Evolutionary conservation across 2,797 vertebrate genomes (phyloP), one percentile per base, ranked within the genome.

Genomic region (Macroramphosus scolopax): DNA sequence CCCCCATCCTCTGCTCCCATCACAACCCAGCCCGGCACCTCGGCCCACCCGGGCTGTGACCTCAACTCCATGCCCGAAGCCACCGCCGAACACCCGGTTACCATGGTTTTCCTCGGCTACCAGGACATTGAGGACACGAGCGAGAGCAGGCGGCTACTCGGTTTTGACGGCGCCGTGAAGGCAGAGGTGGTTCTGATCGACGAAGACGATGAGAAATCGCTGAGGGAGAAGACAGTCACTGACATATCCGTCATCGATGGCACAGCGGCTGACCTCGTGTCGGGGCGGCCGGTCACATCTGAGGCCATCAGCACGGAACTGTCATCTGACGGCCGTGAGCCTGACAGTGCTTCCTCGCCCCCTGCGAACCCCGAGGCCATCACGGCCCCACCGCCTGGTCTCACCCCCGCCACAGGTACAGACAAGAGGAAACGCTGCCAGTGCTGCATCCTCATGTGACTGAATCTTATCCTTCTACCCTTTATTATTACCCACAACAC

Each of bases 381-480:
- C 65, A 35, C 49, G 1, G 61, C 67, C 39, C 74, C 75, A 79
- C 80, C 88, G 56, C 78, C 93, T 74, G 88, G 94, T 92, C 85
- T 91, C 91, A 51, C 89, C 71, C 68, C 83, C 18, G 30, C 87
- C 65, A 81, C 89, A 92, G 90, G 90, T 92, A 91, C 79, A 80
- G 86, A 92, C 86, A 91, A 92, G 95, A 97, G 95, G 95, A 94
- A 93, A 89, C 93, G 92, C 88, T 98, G 96, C 93, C 89, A 94
- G 69, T 98, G 96, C 95, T 98, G 96, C 93, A 88, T 93, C 92
- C 89, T 98, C 89, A 99, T 99, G 96, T 99, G 95, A 98, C 81
- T 85, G 82, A 83, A 54, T 71, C 78, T 81, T 79, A 51, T 66
- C 66, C 88, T 83, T 84, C n/a, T n/a, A n/a, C n/a, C n/a, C n/a